phyloP scores from a whole-genome alignment of 2,888 invertebrate species.

The Megamerina dolium region DNA sequence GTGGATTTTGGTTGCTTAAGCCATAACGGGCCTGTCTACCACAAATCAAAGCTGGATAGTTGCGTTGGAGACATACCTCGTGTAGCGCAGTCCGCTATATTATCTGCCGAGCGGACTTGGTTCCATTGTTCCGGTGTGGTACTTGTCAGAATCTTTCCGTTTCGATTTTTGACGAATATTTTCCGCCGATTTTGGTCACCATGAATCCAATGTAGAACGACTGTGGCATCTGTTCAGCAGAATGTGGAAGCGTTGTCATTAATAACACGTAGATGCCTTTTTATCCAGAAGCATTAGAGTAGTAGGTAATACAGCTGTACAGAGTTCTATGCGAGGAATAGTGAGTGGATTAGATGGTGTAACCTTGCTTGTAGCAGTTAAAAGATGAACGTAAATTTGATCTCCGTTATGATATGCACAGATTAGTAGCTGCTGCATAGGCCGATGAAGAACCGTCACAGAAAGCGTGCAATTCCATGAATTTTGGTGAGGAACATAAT shows the following conservation, averaged over 20 bases:
- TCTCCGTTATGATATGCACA: constrained; percentile 4
- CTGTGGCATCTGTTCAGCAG: too few species aligned
- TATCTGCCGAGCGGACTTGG: too few species aligned
- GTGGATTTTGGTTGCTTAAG: too few species aligned
- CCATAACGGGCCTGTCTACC: too few species aligned
- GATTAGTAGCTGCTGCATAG: constrained; percentile 8
- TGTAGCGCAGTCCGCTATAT: too few species aligned
- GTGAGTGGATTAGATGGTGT: constrained; percentile 6
- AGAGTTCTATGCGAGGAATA: constrained; percentile 13
- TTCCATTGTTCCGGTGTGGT: too few species aligned
- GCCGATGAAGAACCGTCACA: constrained; percentile 11
- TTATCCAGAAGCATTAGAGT: constrained; percentile 5
- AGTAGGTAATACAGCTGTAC: constrained; percentile 8
- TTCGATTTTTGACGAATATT: constrained; percentile 6
- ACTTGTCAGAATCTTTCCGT: too few species aligned
- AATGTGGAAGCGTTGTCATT: not conserved
- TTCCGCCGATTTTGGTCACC: too few species aligned
- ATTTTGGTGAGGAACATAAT: too few species aligned
- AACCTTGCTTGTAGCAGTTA: constrained; percentile 1
- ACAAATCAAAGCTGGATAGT: too few species aligned
- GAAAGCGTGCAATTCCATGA: constrained; percentile 16
- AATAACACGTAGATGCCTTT: not conserved
- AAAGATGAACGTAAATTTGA: not conserved
- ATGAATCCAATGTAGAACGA: too few species aligned
- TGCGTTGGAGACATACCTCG: too few species aligned